Base-by-base conservation (phyloP, 35 echinoderm and acorn worm species). In the Apostichopus japonicus region DNA sequence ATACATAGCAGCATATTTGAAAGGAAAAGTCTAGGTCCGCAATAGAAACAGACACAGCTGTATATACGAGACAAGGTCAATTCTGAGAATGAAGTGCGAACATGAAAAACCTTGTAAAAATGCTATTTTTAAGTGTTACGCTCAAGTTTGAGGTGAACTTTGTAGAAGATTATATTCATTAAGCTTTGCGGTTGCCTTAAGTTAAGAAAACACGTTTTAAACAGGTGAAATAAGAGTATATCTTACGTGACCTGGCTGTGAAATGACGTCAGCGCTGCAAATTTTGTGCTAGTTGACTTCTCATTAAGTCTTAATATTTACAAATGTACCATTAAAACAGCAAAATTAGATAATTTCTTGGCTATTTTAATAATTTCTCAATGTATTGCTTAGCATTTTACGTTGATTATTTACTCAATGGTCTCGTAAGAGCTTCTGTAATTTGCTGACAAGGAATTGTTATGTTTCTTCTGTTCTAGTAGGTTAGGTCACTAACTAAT, bases 231-330 rank as follows among this genome's bases (percentile, higher is more conserved):
- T 67, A 44, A 72, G 65, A 19, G 65, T 25, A 27, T 25, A 61
- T 67, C 67, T 19, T 23, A 27, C 24, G 8, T 88, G 86, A 16
- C 56, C 86, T 88, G 15, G 21, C 14, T 10, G 56, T 59, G 58
- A 88, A 88, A 88, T 88, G 86, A 88, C 86, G 86, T 88, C 86
- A 88, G 86, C 24, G 54, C 11, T 62, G 8, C 21, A 88, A 65
- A 67, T 88, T 72, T 88, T 88, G 86, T 88, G 86, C 86, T 88
- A 88, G 86, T 88, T 88, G 57, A 24, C 54, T 44, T 88, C 25
- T 88, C 33, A 88, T 33, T 67, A 65, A 75, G 21, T 8, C 14
- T 14, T 59, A 8, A 65, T 67, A 56, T 19, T 27, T 59, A 16
- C 24, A 57, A 5, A 65, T 59, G 6, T 23, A 13, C 22, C 21